Evolutionary conservation across 1,140 invertebrate species (phyloP), one percentile per base, ranked within the genome.

Genomic region (Proales similis): DNA sequence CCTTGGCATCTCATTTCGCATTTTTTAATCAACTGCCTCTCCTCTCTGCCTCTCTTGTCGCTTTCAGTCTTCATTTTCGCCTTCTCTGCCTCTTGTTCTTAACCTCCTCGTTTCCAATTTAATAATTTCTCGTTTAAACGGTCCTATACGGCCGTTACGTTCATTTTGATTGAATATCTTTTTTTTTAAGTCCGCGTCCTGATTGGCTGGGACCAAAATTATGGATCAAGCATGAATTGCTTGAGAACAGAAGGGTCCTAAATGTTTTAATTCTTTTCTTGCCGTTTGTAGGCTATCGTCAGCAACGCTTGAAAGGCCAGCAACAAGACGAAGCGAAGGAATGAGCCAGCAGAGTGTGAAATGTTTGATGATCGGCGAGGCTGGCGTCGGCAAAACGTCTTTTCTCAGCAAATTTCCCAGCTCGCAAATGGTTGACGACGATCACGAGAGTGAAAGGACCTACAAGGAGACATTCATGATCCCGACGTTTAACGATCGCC

Each of bases 331-430:
- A n/a, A n/a, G n/a, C n/a, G n/a, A n/a, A n/a, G n/a, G n/a, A n/a
- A n/a, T n/a, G n/a, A n/a, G n/a, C n/a, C n/a, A n/a, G n/a, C n/a
- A n/a, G n/a, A n/a, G n/a, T n/a, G 32, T 57, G 45, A 57, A 57
- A 57, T 57, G 51, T 42, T n/a, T 57, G 19, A 57, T 57, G 51
- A 57, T 57, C 22, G 51, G 51, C 27, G 36, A 57, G 45, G 51
- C 36, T 27, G 51, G 51, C 20, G 45, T 57, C 19, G 51, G 51
- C n/a, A 57, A 57, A 26, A 57, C 33, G 2, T 29, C 51, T 29
- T 57, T 57, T 42, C 30, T 57, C 24, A 27, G 45, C 14, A 17
- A 57, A 22, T 57, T 57, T 39, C 51, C 51, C 2, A 57, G 45
- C 26, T 53, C 22, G 12, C 9, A n/a, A 53, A 53, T 22, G 26